Conservation (phyloP, 2,797 vertebrate genomes). For the Myotis daubentonii region DNA sequence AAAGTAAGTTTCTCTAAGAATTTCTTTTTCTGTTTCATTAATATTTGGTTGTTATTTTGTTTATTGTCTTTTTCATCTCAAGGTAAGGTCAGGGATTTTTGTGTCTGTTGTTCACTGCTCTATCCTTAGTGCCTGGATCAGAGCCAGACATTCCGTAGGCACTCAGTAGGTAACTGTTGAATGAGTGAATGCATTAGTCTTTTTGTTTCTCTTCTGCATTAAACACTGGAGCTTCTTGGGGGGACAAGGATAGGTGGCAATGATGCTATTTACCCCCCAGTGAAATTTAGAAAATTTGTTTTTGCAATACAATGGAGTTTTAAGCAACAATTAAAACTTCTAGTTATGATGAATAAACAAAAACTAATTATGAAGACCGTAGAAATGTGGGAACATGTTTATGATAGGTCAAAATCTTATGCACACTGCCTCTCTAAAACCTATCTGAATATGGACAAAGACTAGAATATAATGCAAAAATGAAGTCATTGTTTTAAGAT, state of each 20-base stretch:
- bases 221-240: neutral
- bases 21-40: neutral
- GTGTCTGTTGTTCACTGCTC: neutral
- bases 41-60: neutral
- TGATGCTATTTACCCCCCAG: neutral
- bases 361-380: neutral
- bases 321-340: constrained; percentile 43
- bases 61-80: neutral
- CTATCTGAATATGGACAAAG: neutral
- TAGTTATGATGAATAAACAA: neutral
- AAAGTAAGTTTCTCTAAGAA: neutral
- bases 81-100: neutral
- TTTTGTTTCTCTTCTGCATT: neutral
- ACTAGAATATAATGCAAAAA: neutral
- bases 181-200: neutral
- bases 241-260: neutral
- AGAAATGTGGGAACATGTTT: neutral
- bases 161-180: neutral
- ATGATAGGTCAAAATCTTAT: neutral
- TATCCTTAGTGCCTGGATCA: neutral
- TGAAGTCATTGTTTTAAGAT: constrained; percentile 33
- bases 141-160: neutral
- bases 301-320: neutral
- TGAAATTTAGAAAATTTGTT: constrained; percentile 48
- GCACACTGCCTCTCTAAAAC: neutral